These are phyloP conservation scores for Drosophila repleta DNA, from an alignment of 1,140 invertebrate species.

Conservation along the genomic window DNA sequence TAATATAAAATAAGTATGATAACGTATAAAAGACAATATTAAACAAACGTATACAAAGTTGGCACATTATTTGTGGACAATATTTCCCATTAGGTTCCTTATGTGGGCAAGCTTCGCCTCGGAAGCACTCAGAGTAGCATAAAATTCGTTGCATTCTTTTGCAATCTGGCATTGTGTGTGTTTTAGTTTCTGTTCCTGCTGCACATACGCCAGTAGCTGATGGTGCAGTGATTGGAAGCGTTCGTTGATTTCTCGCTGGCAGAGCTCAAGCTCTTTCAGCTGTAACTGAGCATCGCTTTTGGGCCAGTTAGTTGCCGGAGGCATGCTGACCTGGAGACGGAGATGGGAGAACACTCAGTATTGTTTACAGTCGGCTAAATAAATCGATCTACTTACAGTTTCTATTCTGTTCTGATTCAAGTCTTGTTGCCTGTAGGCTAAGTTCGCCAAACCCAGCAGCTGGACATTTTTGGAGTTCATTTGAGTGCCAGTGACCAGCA, in stretches of 20 bases:
- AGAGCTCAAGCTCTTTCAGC: conserved; percentile 20
- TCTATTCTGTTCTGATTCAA: neutral
- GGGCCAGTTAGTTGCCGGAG: neutral
- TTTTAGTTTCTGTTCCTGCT: conserved; percentile 45
- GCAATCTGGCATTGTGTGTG: conserved; percentile 13
- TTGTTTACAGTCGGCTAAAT: neutral
- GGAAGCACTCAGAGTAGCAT: conserved; percentile 28
- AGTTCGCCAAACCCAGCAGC: conserved; percentile 38
- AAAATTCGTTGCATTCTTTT: conserved; percentile 33
- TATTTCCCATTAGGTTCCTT: conserved; percentile 13
- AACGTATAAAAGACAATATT: no score
- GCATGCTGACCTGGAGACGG: neutral
- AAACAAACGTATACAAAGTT: neutral
- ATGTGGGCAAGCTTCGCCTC: conserved; percentile 31
- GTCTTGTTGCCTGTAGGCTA: conserved; percentile 28
- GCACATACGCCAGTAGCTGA: conserved; percentile 31
- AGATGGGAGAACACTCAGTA: no score
- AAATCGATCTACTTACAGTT: neutral
- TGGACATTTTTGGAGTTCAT: conserved; percentile 41
- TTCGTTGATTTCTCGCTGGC: conserved; percentile 32
- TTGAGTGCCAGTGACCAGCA: conserved; percentile 15
- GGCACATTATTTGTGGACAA: neutral
- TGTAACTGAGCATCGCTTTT: neutral
- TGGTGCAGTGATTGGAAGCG: conserved; percentile 34
- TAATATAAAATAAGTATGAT: no score